Base-by-base conservation (phyloP, 2,113 vertebrate species). In the Pipa parva region DNA sequence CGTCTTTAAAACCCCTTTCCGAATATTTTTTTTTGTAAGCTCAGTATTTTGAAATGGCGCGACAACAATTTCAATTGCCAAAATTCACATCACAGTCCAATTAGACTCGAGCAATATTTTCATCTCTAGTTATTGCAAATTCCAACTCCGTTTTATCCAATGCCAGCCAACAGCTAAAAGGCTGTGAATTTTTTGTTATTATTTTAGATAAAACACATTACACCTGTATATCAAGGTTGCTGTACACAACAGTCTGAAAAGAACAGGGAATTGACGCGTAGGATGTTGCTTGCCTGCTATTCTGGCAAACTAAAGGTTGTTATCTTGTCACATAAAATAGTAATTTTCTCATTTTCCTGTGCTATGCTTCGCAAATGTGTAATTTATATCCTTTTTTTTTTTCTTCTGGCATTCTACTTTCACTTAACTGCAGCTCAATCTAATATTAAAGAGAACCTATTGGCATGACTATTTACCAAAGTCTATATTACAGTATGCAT, bases 311-410 rank as follows among this genome's bases (percentile, higher is more conserved):
- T 83, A 78, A 74, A 66, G 69, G 68, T 83, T 84, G 73, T 73
- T 72, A 75, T 74, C 76, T 75, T 77, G 71, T 72, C 79, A 79
- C 75, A 67, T 69, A 84, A 85, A 86, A 84, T 56, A 82, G 74
- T 66, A 77, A 85, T 89, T 86, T 89, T 81, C 81, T 79, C 82
- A 83, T 85, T 84, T 80, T 79, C 76, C 29, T 66, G 60, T 77
- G 73, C 71, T 72, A 79, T 70, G 81, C 76, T 64, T 71, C 75
- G 75, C 42, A 31, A 75, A 71, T 77, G 59, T 74, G 72, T 78
- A 85, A 85, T 87, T 84, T 78, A 79, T 77, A 81, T 78, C 69
- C 62, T 76, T 71, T 66, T 65, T 25, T 64, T n/a, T 54, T 1
- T n/a, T 21, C 63, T 72, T 52, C 46, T 75, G 72, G 73, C 72